Percentiles rank a stretch among this genome's conserved stretches.
Conservation (phyloP, 2,113 vertebrate species). For the Ahaetulla prasina region DNA sequence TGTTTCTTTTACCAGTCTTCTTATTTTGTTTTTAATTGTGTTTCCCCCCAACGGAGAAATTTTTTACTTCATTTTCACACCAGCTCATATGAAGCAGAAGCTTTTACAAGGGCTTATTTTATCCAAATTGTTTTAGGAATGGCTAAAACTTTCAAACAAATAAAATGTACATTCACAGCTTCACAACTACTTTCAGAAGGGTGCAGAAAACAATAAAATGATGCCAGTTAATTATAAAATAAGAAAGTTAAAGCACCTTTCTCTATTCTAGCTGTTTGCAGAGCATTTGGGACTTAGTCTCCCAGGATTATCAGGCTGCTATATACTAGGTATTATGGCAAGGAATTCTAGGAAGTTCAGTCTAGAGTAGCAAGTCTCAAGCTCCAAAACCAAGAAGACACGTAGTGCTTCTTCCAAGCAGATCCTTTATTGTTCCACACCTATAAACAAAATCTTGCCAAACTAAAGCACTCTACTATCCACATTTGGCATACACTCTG, state of each 20-base stretch:
- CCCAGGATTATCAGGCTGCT: background rate
- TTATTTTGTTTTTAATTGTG: background rate
- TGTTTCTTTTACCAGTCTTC: background rate
- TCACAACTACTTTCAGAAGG: background rate
- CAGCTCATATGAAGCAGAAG: background rate
- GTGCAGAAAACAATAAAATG: background rate
- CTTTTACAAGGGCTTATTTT: background rate
- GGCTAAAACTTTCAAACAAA: constrained; percentile 1
- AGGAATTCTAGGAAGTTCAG: background rate
- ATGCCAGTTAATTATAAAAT: background rate
- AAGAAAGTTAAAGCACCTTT: background rate
- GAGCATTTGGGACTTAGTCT: background rate
- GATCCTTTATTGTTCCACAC: background rate
- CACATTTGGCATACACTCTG: background rate
- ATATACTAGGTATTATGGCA: background rate
- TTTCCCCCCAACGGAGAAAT: background rate
- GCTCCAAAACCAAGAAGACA: background rate
- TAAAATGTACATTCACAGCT: background rate
- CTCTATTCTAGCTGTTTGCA: background rate
- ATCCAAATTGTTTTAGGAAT: background rate
- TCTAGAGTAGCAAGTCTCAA: background rate
- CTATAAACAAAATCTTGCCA: background rate
- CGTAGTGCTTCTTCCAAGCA: background rate
- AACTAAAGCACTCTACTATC: background rate
- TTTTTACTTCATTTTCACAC: constrained; percentile 15